Evolutionary conservation across 2,888 invertebrate genomes (phyloP), one percentile per base, ranked within the genome.

Genomic region (Cylindroiulus punctatus): DNA sequence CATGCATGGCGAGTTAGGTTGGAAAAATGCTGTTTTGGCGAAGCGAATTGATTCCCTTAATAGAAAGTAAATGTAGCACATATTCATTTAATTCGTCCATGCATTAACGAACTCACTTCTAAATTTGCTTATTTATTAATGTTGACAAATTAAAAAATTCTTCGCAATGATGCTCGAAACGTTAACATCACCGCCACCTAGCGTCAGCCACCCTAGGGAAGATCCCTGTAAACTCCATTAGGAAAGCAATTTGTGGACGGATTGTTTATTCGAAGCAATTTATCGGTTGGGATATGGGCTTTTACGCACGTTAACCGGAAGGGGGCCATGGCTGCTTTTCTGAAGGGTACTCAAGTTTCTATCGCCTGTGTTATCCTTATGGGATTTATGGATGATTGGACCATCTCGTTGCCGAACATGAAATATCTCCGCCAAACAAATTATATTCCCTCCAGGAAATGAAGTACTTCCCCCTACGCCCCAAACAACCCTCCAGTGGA

Each of bases 221-320:
- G 76, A 65, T 30, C 76, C 26, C 76, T 4, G 52, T 22, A 76
- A 76, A 76, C 76, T 30, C 76, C 76, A 76, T 76, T 76, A 76
- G 76, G 76, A 76, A 76, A 76, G 26, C 76, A 76, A 76, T 76
- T 76, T 76, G 76, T 76, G 76, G 76, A 76, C 76, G 76, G 76
- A 76, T 76, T 76, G 76, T 76, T 76, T 76, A 76, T 76, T 76
- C 76, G 76, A 76, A 14, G 76, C 76, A 76, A 76, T 76, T 76
- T 76, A 76, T 76, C 14, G 76, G 26, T 30, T 2, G 76, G 76
- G 26, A 26, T 76, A 76, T 76, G 76, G 76, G 76, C 30, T 76
- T 76, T 76, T 76, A 30, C 30, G 76, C 17, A 17, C 30, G 76
- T 76, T 76, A 76, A 76, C 76, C 76, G 22, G 26, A 30, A 30